A percentile compares a stretch with the other conserved stretches of the same genome.
Evolutionary conservation across 2,113 vertebrate genomes (phyloP).

Genomic region (Chiloscyllium plagiosum): DNA sequence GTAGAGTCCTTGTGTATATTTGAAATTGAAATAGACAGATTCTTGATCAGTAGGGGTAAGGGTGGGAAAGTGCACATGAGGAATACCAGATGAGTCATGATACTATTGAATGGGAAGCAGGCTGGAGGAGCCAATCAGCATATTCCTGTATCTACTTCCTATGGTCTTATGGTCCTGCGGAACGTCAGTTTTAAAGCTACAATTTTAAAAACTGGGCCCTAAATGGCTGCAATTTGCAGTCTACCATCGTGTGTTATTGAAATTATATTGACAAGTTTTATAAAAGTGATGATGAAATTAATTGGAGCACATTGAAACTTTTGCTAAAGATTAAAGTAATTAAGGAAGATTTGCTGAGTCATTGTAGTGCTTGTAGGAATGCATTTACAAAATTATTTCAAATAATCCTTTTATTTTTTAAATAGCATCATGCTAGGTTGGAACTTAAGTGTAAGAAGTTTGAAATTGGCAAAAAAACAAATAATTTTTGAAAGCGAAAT

Average conservation of each 20-base stretch:
- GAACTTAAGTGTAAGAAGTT: background rate
- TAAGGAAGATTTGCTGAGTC: background rate
- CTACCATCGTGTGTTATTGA: background rate
- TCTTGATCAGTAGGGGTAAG: too few species aligned
- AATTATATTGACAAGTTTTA: background rate
- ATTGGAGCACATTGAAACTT: background rate
- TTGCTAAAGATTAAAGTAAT: background rate
- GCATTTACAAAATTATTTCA: background rate
- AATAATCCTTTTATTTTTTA: background rate
- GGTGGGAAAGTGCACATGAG: too few species aligned
- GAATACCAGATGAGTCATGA: too few species aligned
- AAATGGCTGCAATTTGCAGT: background rate
- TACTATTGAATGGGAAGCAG: too few species aligned
- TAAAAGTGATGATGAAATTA: background rate
- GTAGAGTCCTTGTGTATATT: too few species aligned
- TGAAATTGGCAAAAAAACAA: background rate
- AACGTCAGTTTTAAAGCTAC: background rate
- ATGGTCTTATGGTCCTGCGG: too few species aligned
- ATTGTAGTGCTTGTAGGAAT: background rate
- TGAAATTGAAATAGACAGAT: too few species aligned
- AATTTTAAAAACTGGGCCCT: background rate
- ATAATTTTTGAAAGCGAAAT: background rate
- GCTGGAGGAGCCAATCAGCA: too few species aligned
- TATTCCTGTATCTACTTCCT: too few species aligned
- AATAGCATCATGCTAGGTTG: background rate